These are phyloP conservation scores for Stenodera caucasica DNA, from an alignment of 2,888 invertebrate genomes.

Conservation along the genomic window DNA sequence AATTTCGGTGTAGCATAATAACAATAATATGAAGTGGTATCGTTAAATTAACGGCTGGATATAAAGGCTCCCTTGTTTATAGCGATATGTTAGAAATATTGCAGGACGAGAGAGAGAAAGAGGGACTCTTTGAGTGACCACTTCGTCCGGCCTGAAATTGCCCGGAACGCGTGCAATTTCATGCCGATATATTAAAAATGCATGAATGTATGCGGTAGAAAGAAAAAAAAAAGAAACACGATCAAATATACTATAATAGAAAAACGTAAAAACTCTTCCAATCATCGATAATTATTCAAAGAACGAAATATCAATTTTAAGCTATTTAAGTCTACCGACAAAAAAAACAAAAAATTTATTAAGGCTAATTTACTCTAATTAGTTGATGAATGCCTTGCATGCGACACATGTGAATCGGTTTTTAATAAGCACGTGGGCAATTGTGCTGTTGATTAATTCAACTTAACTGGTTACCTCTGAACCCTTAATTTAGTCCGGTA, in stretches of 20 bases:
- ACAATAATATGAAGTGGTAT: constrained; percentile 45
- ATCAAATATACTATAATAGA: constrained; percentile 28
- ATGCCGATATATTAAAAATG: constrained; percentile 37
- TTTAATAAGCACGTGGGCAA: constrained; percentile 7
- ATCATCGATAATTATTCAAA: too few relatives aligned
- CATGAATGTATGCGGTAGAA: constrained; percentile 30
- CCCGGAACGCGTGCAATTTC: constrained; percentile 44
- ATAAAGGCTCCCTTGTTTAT: constrained; percentile 45
- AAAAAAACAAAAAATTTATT: background rate
- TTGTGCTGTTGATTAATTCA: constrained; percentile 5
- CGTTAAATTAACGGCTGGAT: constrained; percentile 43
- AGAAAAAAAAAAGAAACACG: constrained; percentile 30
- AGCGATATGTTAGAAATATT: constrained; percentile 38
- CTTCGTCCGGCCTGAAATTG: constrained; percentile 41
- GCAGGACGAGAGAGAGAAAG: constrained; percentile 34
- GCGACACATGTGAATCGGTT: constrained; percentile 1
- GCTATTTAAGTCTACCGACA: background rate
- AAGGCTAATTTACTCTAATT: background rate
- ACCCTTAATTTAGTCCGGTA: constrained; percentile 36
- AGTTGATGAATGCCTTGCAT: background rate
- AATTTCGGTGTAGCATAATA: constrained; percentile 41
- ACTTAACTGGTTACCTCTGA: background rate
- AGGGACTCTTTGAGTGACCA: constrained; percentile 35
- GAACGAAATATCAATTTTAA: too few relatives aligned
- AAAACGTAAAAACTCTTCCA: constrained; percentile 27